Conservation (phyloP, 2,888 invertebrate species). For the Lamellibrachia columna region DNA sequence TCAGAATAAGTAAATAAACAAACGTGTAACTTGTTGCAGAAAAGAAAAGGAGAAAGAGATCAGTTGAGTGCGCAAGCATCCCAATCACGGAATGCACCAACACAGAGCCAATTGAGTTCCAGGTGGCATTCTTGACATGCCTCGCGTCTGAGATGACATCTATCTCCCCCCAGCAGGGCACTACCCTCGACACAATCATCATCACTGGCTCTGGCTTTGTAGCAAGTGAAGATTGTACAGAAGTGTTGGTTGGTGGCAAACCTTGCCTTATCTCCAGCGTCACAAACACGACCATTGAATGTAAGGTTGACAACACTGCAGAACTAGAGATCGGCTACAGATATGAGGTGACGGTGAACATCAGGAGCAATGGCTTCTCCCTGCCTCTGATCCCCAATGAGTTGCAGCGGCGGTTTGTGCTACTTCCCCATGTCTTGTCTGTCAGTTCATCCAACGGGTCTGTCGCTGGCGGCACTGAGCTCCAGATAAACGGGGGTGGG, state of each 20-base stretch:
- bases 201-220: background rate
- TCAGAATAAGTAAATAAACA: background rate
- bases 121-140: conserved; percentile 5
- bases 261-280: background rate
- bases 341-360: no score
- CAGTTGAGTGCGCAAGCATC: background rate
- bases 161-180: background rate
- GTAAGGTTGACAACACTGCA: no score
- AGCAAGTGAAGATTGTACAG: conserved; percentile 6
- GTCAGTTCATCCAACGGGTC: no score
- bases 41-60: background rate
- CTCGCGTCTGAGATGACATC: background rate
- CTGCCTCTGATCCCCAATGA: no score
- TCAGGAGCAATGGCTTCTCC: no score
- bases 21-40: background rate
- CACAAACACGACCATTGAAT: no score
- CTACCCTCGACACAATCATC: background rate
- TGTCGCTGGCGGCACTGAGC: background rate
- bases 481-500: conserved; percentile 11
- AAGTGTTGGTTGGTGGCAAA: conserved; percentile 12
- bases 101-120: background rate
- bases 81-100: background rate
- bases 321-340: no score
- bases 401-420: no score
- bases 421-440: no score